Evolutionary conservation across 1,140 invertebrate genomes (phyloP).

Genomic region (Xylocopa sonorina): DNA sequence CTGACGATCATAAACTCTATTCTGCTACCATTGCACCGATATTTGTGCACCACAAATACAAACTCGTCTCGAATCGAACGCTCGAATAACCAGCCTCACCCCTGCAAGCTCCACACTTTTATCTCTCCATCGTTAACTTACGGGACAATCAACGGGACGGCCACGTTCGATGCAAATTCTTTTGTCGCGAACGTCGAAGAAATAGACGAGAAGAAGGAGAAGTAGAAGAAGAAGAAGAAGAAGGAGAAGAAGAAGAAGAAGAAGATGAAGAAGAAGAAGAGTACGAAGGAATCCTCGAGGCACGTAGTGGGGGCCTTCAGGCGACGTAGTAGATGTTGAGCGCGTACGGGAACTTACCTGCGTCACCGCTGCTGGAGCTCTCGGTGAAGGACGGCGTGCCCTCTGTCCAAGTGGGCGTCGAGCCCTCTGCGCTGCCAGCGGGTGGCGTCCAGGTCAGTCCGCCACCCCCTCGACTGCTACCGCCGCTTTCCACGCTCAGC

Average conservation of each 20-base stretch:
- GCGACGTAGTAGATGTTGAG: conserved; percentile 75
- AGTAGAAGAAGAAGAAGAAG: neutral
- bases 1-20: no score
- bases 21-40: no score
- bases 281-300: conserved; percentile 42
- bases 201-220: conserved; percentile 28
- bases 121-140: neutral
- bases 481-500: conserved; percentile 85
- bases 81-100: no score
- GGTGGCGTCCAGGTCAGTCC: conserved; percentile 92
- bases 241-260: conserved; percentile 30
- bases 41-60: no score
- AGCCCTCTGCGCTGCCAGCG: conserved; percentile 91
- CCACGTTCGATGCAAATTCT: conserved; percentile 36
- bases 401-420: conserved; percentile 98
- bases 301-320: conserved; percentile 58
- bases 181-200: conserved; percentile 13
- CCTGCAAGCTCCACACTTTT: no score
- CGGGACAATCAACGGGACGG: conserved; percentile 33
- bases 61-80: no score
- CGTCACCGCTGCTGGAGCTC: conserved; percentile 95
- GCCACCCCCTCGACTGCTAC: conserved; percentile 83
- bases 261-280: neutral
- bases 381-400: conserved; percentile 98
- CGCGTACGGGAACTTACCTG: conserved; percentile 85